Evolutionary conservation across 2,888 invertebrate species (phyloP).

Genomic region (Agrochola lota): DNA sequence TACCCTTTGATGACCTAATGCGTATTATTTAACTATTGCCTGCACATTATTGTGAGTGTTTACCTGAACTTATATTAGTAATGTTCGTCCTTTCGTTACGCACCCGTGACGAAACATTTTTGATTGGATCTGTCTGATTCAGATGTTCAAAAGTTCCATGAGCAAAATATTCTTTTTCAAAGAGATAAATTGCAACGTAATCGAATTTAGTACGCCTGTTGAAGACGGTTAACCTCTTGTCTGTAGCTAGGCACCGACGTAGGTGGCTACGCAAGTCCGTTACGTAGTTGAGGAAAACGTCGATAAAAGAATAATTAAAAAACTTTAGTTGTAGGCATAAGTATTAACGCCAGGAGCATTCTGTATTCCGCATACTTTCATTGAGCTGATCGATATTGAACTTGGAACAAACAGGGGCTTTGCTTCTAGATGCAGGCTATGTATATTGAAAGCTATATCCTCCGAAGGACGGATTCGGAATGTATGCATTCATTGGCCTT

Average conservation of each 20-base stretch:
- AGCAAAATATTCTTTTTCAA: not conserved
- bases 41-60: not conserved
- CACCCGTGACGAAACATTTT: constrained; percentile 20
- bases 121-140: constrained; percentile 19
- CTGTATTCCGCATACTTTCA: constrained; percentile 18
- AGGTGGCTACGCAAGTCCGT: not conserved
- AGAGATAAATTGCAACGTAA: not conserved
- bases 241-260: not conserved
- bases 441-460: constrained; percentile 1
- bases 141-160: constrained; percentile 8
- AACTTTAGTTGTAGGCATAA: not conserved
- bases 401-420: not conserved
- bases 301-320: constrained; percentile 4
- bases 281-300: constrained; percentile 10
- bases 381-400: constrained; percentile 9
- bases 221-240: not conserved
- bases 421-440: constrained; percentile 12
- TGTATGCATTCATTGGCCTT: not conserved
- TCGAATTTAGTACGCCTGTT: not conserved
- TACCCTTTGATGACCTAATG: constrained; percentile 6
- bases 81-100: not conserved
- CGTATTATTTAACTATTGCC: constrained; percentile 2
- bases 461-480: not conserved
- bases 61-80: not conserved
- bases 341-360: constrained; percentile 3